phyloP scores from a whole-genome alignment of 92 coral and sea anemone species.

The Zoanthus gigantus region DNA sequence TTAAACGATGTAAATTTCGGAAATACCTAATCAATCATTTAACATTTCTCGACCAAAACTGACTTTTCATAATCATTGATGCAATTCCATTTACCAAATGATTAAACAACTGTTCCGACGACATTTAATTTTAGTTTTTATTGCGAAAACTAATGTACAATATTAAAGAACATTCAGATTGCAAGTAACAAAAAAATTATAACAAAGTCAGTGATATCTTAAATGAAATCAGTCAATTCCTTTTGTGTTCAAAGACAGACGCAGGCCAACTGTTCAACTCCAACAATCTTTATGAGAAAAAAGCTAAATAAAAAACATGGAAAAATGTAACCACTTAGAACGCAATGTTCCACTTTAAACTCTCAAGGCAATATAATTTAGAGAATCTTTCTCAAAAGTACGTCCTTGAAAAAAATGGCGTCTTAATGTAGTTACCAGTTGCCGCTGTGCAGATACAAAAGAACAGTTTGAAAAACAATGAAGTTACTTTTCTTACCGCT shows the following conservation, averaged over 20 bases:
- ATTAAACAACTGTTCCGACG: too few species aligned
- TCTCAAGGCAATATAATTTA: background rate
- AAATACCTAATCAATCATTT: too few species aligned
- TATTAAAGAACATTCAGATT: background rate
- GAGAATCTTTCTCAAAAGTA: background rate
- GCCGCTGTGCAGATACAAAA: background rate
- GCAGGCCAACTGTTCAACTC: background rate
- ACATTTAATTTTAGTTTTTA: too few species aligned
- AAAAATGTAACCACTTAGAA: background rate
- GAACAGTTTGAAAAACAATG: conserved; percentile 17
- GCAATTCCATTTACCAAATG: too few species aligned
- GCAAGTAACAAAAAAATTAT: background rate
- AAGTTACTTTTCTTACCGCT: background rate
- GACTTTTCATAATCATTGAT: too few species aligned
- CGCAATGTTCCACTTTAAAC: background rate
- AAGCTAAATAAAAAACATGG: background rate
- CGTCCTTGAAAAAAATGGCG: background rate
- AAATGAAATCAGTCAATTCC: background rate
- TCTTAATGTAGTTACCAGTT: background rate
- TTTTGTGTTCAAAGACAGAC: conserved; percentile 1
- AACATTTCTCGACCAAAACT: too few species aligned
- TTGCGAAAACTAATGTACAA: too few species aligned
- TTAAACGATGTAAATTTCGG: too few species aligned
- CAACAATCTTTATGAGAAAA: background rate
- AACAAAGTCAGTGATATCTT: background rate